phyloP scores from a whole-genome alignment of 2,113 vertebrate species.

The Craseonycteris thonglongyai region DNA sequence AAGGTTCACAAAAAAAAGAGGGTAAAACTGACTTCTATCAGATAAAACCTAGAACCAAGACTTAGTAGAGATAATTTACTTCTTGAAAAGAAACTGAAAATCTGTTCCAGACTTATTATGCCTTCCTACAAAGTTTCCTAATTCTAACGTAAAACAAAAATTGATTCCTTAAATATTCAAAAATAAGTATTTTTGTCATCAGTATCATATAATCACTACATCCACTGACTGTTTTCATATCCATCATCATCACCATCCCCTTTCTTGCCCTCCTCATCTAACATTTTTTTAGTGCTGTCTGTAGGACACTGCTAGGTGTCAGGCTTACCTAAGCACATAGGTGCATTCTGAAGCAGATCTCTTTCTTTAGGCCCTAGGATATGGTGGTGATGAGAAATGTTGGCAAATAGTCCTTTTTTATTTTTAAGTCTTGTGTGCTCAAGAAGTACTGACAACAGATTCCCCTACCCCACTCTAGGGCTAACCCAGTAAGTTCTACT shows the following conservation, averaged over 20 bases:
- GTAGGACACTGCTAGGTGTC: neutral
- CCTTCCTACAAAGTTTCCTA: neutral
- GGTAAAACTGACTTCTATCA: neutral
- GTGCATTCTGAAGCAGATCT: neutral
- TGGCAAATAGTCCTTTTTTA: neutral
- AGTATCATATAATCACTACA: neutral
- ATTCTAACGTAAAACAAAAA: slow-evolving; percentile 12
- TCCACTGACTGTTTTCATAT: neutral
- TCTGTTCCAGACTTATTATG: slow-evolving; percentile 7
- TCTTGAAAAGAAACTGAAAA: slow-evolving; percentile 17
- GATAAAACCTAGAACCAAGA: neutral
- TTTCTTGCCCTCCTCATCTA: neutral
- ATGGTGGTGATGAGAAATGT: neutral
- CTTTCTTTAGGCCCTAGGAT: neutral
- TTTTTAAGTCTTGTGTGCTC: neutral
- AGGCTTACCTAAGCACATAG: neutral
- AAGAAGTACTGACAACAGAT: neutral
- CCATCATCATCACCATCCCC: neutral
- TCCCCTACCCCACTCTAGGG: neutral
- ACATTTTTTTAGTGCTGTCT: neutral
- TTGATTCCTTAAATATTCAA: neutral
- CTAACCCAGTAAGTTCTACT: neutral
- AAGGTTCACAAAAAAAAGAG: neutral
- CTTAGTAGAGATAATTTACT: slow-evolving; percentile 10
- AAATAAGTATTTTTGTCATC: neutral